phyloP scores from a whole-genome alignment of 1,140 invertebrate genomes.

The Caenorhabditis elegans region DNA sequence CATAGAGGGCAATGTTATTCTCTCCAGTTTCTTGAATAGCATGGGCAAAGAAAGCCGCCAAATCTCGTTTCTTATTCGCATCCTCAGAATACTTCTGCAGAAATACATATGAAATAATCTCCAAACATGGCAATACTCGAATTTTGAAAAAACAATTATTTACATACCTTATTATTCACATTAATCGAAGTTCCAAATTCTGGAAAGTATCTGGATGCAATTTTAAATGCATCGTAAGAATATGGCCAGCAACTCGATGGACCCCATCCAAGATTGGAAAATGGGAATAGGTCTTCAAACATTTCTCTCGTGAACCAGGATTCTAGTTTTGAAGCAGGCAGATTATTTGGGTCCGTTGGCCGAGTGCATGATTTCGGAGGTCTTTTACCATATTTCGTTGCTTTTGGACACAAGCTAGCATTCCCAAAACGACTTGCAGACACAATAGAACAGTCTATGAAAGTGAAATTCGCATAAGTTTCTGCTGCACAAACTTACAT shows the following conservation, averaged over 20 bases:
- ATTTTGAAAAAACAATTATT: too few relatives aligned
- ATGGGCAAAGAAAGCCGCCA: constrained; percentile 53
- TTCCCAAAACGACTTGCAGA: background rate
- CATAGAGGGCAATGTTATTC: constrained; percentile 48
- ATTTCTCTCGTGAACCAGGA: too few relatives aligned
- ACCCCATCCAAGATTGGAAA: too few relatives aligned
- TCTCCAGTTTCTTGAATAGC: constrained; percentile 53
- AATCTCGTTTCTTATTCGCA: constrained; percentile 44
- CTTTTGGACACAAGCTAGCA: constrained; percentile 27
- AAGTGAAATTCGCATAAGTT: too few relatives aligned
- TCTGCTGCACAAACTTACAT: too few relatives aligned
- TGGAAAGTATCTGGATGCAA: constrained; percentile 63
- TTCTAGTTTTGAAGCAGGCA: constrained; percentile 44
- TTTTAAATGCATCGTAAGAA: too few relatives aligned
- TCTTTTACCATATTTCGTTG: constrained; percentile 30
- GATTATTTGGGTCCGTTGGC: constrained; percentile 52
- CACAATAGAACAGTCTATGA: background rate
- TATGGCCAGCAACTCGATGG: too few relatives aligned
- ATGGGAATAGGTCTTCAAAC: too few relatives aligned
- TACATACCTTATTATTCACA: constrained; percentile 31
- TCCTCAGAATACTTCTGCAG: constrained; percentile 37
- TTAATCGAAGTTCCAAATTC: constrained; percentile 54
- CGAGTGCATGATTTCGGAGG: constrained; percentile 34
- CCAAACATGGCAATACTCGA: too few relatives aligned
- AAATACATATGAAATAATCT: background rate